Evolutionary conservation across 2,888 invertebrate genomes (phyloP).

Genomic region (Phytoseiulus persimilis): DNA sequence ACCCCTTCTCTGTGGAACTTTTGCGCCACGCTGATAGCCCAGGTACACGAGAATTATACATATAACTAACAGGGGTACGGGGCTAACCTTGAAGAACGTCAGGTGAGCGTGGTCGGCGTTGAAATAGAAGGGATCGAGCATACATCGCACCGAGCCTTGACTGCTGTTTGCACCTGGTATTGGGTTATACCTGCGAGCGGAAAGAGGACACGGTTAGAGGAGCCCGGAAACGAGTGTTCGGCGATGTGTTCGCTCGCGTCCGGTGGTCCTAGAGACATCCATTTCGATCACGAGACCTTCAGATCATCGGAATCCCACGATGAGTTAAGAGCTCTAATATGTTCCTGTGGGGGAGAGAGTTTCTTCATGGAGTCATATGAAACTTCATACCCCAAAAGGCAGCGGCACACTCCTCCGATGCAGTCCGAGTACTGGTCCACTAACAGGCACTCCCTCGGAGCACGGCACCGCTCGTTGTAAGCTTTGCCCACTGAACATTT

Average conservation of each 20-base stretch:
- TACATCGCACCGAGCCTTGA: conserved; percentile 14
- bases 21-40: conserved; percentile 38
- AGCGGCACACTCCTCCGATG: conserved; percentile 18
- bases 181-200: conserved; percentile 7
- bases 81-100: conserved; percentile 36
- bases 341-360: no score
- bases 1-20: conserved; percentile 31
- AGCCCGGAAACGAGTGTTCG: no score
- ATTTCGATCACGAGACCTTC: no score
- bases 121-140: conserved; percentile 19
- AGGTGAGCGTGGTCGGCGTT: conserved; percentile 35
- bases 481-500: conserved; percentile 32
- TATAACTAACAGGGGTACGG: conserved; percentile 38
- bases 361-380: background rate
- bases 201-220: background rate
- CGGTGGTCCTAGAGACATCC: no score
- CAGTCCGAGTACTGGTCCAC: conserved; percentile 37
- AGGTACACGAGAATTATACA: conserved; percentile 38
- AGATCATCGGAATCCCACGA: no score
- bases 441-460: conserved; percentile 25
- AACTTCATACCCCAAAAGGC: background rate
- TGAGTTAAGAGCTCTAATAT: no score
- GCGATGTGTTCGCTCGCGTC: no score
- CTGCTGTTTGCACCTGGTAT: conserved; percentile 21
- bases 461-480: conserved; percentile 33